Evolutionary conservation across 2,888 invertebrate genomes (phyloP).

Genomic region (Fissipunctia ypsillon): DNA sequence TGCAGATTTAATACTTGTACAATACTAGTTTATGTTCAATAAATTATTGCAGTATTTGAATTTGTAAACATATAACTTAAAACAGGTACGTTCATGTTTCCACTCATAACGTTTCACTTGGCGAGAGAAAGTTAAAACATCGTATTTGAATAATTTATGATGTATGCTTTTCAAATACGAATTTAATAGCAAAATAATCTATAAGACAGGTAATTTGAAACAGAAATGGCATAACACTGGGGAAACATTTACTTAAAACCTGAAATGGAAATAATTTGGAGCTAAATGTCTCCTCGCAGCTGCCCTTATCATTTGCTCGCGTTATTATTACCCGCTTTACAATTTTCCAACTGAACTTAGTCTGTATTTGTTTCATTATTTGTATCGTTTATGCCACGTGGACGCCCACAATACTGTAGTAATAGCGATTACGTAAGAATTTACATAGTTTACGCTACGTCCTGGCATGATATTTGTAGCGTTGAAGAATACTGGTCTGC

Average conservation of each 20-base stretch:
- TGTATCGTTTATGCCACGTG: slow-evolving; percentile 51
- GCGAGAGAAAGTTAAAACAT: slow-evolving; percentile 42
- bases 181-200: slow-evolving; percentile 35
- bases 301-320: slow-evolving; percentile 17
- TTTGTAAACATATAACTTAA: neutral
- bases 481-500: slow-evolving; percentile 52
- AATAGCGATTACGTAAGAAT: slow-evolving; percentile 39
- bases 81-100: slow-evolving; percentile 29
- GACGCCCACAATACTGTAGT: slow-evolving; percentile 44
- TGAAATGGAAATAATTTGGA: slow-evolving; percentile 36
- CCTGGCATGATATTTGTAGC: slow-evolving; percentile 29
- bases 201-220: slow-evolving; percentile 11
- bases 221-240: neutral
- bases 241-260: slow-evolving; percentile 26
- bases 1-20: slow-evolving; percentile 5
- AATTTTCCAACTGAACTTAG: slow-evolving; percentile 15
- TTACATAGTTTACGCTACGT: slow-evolving; percentile 49
- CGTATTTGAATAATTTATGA: slow-evolving; percentile 35
- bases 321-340: slow-evolving; percentile 32
- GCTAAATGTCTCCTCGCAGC: slow-evolving; percentile 12
- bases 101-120: slow-evolving; percentile 36
- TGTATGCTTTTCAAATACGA: slow-evolving; percentile 18
- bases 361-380: slow-evolving; percentile 29
- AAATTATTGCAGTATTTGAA: slow-evolving; percentile 2
- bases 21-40: slow-evolving; percentile 2